Evolutionary conservation across 2,888 invertebrate genomes (phyloP), one percentile per base, ranked within the genome.

Genomic region (Diarsia rubi): DNA sequence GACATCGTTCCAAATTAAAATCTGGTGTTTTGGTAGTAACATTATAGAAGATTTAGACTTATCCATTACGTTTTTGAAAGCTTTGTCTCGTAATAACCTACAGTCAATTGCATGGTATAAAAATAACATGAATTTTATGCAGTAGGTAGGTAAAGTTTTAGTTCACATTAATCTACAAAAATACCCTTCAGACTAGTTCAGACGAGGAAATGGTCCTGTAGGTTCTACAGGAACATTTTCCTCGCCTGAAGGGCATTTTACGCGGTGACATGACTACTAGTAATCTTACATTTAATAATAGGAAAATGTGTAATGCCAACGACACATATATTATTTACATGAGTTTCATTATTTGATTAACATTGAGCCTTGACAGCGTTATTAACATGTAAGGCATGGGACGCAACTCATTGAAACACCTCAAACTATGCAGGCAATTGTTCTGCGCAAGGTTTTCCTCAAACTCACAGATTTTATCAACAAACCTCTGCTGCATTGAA

Each of bases 361-460:
- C 76, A 81, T 70, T 81, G 0, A 63, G 59, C 82, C 69, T 82
- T 67, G 62, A 5, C 19, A 19, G 19, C 42, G 24, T 47, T 52
- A 31, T 64, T 67, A 42, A 16, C 57, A 64, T 45, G 47, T 31
- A 42, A 54, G 24, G 64, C 8, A 37, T 69, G 52, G 57, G 52
- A 59, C 16, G 9, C 44, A 49, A 57, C 8, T 31, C 67, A 64
- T 49, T 60, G 47, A 60, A 64, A 70, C 19, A 54, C 21, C 62
- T 44, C 31, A 60, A 64, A 71, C 44, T 59, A 70, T 73, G 59
- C 57, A 65, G 27, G 16, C 69, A 49, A 69, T 78, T 73, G 60
- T 82, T 78, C 67, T 66, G 24, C 19, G 44, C 76, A 76, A 79
- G 76, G 79, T 64, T 82, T 86, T 78, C 75, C 76, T 72, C 69